A percentile compares a stretch with the other conserved stretches of the same genome.
These are phyloP conservation scores for Chaetogeoica ovagalla DNA, from an alignment of 2,888 invertebrate genomes.

Conservation along the genomic window DNA sequence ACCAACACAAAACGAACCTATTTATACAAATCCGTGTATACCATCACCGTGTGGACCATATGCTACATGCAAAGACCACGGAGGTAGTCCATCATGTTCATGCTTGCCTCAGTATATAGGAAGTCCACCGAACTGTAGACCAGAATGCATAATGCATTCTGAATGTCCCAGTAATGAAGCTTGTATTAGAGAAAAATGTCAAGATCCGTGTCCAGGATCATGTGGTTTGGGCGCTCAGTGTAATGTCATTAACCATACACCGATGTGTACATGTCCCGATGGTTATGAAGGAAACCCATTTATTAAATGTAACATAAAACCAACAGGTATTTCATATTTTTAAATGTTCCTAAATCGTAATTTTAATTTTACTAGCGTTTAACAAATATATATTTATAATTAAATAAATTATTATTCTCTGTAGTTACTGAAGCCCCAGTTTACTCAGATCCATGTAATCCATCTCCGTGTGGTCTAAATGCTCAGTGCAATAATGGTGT, in stretches of 20 bases:
- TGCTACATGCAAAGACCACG: constrained; percentile 67
- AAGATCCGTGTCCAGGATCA: constrained; percentile 64
- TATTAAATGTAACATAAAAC: constrained; percentile 66
- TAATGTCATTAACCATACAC: constrained; percentile 75
- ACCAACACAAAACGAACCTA: constrained; percentile 58
- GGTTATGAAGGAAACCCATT: constrained; percentile 79
- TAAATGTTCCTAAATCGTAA: not conserved
- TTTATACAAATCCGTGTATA: constrained; percentile 67
- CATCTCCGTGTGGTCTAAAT: constrained; percentile 76
- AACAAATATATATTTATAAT: too few relatives aligned
- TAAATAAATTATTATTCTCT: not conserved
- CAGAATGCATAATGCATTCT: constrained; percentile 61
- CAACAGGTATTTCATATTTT: constrained; percentile 55
- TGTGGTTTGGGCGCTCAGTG: constrained; percentile 77
- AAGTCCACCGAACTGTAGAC: constrained; percentile 63
- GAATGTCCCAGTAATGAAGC: constrained; percentile 62
- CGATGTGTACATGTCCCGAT: constrained; percentile 73
- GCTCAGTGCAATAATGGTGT: constrained; percentile 74
- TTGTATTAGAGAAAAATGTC: constrained; percentile 62
- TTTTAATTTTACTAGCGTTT: not conserved
- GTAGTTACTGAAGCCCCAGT: constrained; percentile 26
- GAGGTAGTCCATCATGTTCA: constrained; percentile 70
- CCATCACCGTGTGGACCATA: constrained; percentile 76
- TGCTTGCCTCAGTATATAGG: constrained; percentile 72
- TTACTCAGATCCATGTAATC: constrained; percentile 65